These are phyloP conservation scores for Paedocypris micromegethes DNA, from an alignment of 2,797 vertebrate species.

Conservation along the genomic window DNA sequence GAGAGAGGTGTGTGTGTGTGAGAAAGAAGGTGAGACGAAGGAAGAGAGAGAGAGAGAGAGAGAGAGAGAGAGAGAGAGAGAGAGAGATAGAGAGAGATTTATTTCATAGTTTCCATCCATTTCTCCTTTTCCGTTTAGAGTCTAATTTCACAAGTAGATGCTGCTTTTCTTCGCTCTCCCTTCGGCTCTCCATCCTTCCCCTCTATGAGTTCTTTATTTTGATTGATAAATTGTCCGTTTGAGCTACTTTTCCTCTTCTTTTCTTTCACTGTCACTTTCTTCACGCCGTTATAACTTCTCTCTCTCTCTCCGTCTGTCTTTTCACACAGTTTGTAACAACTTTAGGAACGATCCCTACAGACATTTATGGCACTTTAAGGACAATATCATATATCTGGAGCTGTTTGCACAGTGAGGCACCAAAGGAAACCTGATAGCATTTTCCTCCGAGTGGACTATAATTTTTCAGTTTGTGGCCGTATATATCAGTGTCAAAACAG, in stretches of 20 bases:
- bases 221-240: neutral
- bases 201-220: neutral
- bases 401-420: conserved; percentile 28
- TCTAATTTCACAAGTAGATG: no score
- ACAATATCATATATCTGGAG: conserved; percentile 33
- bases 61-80: no score
- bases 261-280: neutral
- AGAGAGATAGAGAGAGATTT: no score
- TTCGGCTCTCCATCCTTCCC: neutral
- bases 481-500: conserved; percentile 30
- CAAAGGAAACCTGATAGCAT: conserved; percentile 32
- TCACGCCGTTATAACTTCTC: conserved; percentile 16
- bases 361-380: conserved; percentile 37
- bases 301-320: no score
- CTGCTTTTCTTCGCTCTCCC: no score
- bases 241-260: neutral
- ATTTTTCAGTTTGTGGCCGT: conserved; percentile 35
- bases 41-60: no score
- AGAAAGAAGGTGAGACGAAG: no score
- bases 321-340: conserved; percentile 34
- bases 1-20: no score
- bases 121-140: neutral
- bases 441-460: conserved; percentile 27
- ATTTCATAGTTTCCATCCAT: neutral
- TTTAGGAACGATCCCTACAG: conserved; percentile 30